Percentiles rank a stretch among this genome's conserved stretches.
These are phyloP conservation scores for Oncorhynchus gorbuscha DNA, from an alignment of 2,113 vertebrate species.

Conservation along the genomic window DNA sequence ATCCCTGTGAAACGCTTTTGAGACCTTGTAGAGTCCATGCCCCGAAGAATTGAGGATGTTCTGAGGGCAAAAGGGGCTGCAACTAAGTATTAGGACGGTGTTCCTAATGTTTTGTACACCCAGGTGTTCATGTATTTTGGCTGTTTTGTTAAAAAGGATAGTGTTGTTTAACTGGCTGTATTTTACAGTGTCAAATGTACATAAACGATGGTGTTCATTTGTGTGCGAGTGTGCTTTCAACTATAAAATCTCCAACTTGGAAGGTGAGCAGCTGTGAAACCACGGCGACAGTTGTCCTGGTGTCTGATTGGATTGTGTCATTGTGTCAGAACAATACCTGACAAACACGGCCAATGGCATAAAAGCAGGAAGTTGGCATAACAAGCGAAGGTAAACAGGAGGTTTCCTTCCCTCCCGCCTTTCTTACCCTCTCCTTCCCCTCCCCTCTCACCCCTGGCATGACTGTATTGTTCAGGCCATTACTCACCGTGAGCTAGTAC, in stretches of 20 bases:
- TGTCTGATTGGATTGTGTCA: conserved; percentile 35
- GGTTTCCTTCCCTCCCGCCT: conserved; percentile 36
- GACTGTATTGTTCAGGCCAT: conserved; percentile 53
- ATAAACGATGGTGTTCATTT: background rate
- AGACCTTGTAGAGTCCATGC: too few relatives aligned
- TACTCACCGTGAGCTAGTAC: too few relatives aligned
- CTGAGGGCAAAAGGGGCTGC: too few relatives aligned
- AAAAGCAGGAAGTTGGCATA: conserved; percentile 68
- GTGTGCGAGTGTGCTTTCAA: conserved; percentile 3
- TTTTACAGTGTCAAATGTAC: background rate
- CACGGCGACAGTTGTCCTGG: background rate
- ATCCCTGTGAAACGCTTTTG: too few relatives aligned
- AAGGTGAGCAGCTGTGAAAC: conserved; percentile 19
- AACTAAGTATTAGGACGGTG: too few relatives aligned
- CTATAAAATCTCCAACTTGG: background rate
- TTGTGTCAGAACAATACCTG: conserved; percentile 66
- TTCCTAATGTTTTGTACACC: too few relatives aligned
- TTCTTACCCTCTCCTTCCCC: background rate
- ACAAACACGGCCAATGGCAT: conserved; percentile 48
- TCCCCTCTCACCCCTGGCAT: conserved; percentile 16
- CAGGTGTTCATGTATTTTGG: too few relatives aligned
- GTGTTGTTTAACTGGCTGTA: background rate
- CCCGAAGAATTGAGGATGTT: too few relatives aligned
- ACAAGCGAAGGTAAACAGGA: conserved; percentile 54
- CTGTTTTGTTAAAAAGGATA: too few relatives aligned